These are phyloP conservation scores for Drosophila ananassae DNA, from an alignment of 1,140 invertebrate genomes.

Conservation along the genomic window DNA sequence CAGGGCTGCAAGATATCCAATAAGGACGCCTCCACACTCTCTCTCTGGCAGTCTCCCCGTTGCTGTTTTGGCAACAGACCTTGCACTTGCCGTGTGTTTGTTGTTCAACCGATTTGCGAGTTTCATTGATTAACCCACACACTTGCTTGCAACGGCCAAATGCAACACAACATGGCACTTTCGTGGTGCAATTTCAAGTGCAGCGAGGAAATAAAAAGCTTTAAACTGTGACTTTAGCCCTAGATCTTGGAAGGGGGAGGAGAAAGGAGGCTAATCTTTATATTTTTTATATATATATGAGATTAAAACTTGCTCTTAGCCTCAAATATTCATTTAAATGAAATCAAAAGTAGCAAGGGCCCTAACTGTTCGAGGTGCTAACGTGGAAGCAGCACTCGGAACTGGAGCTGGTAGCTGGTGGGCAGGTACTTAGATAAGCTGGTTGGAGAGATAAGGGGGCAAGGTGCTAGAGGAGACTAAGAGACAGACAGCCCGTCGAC, in stretches of 20 bases:
- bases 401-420: not conserved
- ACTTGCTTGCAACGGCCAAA: conserved; percentile 19
- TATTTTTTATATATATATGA: too few relatives aligned
- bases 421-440: conserved; percentile 37
- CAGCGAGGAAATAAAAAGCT: conserved; percentile 34
- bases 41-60: not conserved
- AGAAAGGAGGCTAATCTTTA: not conserved
- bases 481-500: too few relatives aligned
- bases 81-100: conserved; percentile 61
- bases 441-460: not conserved
- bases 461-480: conserved; percentile 18
- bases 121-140: conserved; percentile 59
- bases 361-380: too few relatives aligned
- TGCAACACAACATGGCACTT: conserved; percentile 5
- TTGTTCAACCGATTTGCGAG: conserved; percentile 45
- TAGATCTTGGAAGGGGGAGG: not conserved
- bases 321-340: too few relatives aligned
- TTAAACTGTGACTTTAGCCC: conserved; percentile 24
- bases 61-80: conserved; percentile 48
- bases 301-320: too few relatives aligned
- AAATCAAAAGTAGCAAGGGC: too few relatives aligned
- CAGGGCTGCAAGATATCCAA: conserved; percentile 40
- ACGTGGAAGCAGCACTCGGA: too few relatives aligned
- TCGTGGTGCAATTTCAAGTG: conserved; percentile 20
- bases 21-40: conserved; percentile 40